Evolutionary conservation across 2,888 invertebrate species (phyloP), one percentile per base, ranked within the genome.

Genomic region (Galeruca laticollis): DNA sequence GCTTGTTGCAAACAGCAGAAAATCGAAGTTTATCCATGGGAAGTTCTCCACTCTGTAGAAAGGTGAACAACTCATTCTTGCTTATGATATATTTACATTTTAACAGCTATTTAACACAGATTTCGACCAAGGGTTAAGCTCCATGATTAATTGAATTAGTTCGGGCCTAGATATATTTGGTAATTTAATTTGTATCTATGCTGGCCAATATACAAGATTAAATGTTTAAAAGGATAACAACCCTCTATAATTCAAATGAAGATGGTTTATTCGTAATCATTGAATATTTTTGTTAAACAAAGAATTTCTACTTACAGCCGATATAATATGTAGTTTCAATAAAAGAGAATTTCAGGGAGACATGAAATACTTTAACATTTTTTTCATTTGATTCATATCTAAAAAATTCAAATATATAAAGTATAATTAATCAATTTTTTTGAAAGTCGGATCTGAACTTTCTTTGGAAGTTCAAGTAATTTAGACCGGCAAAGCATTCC

Each of bases 111-210:
- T 63, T 63, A 51, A 35, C 35, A 52, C 54, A 51, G 63, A 63
- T 54, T 63, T 54, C 37, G 63, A 63, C 40, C 63, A 26, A 63
- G 63, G 63, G 63, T 54, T 63, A 63, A 37, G 52, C 52, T 54
- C 37, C 54, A 20, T 52, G 51, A 52, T 54, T 63, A 63, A 54
- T 63, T 54, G 35, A 63, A 63, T 63, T 63, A 63, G 21, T 26
- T n/a, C 5, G 54, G 63, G 52, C 51, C 37, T 9, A 37, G 54
- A 52, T 52, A 37, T 37, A 62, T 18, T 33, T 10, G 40, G 33
- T 15, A 20, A 52, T 63, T 63, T 63, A 63, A 63, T 63, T 52
- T 15, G 62, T 40, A 63, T 63, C 52, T 63, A 63, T 63, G 35
- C 33, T 49, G 2, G 5, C 40, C 40, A 13, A 1, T 40, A n/a